Evolutionary conservation across 1,140 invertebrate species (phyloP).

Genomic region (Drosophila kikkawai): DNA sequence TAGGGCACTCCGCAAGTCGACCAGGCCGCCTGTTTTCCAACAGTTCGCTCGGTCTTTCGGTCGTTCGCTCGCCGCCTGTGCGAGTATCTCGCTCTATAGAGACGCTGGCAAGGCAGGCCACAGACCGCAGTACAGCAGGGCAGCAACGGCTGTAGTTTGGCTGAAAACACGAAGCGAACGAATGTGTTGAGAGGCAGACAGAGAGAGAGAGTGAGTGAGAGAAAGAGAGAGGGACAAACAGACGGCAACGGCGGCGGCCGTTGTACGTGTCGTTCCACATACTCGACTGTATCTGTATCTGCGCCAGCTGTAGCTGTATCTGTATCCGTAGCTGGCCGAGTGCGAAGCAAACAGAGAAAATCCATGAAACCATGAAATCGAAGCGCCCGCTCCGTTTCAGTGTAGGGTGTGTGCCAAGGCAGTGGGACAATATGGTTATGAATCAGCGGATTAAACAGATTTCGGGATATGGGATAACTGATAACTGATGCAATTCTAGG

Average conservation of each 20-base stretch:
- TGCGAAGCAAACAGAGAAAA: constrained; percentile 33
- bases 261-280: constrained; percentile 49
- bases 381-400: constrained; percentile 15
- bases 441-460: constrained; percentile 35
- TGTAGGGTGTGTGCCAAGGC: constrained; percentile 37
- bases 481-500: background rate
- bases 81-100: constrained; percentile 67
- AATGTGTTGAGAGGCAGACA: constrained; percentile 43
- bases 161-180: constrained; percentile 62
- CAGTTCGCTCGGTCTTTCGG: constrained; percentile 2
- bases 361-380: constrained; percentile 27
- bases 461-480: background rate
- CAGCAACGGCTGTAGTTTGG: constrained; percentile 47
- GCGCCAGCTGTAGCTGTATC: constrained; percentile 20
- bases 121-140: constrained; percentile 65
- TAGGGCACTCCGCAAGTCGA: constrained; percentile 28
- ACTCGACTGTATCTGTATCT: constrained; percentile 37
- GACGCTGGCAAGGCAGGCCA: constrained; percentile 35
- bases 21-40: constrained; percentile 29
- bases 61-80: constrained; percentile 34
- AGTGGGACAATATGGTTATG: constrained; percentile 32
- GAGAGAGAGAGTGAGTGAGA: constrained; percentile 12
- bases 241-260: constrained; percentile 5
- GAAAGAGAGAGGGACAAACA: constrained; percentile 14
- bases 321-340: constrained; percentile 27